These are phyloP conservation scores for Nomada lathburiana DNA, from an alignment of 2,888 invertebrate species.

Conservation along the genomic window DNA sequence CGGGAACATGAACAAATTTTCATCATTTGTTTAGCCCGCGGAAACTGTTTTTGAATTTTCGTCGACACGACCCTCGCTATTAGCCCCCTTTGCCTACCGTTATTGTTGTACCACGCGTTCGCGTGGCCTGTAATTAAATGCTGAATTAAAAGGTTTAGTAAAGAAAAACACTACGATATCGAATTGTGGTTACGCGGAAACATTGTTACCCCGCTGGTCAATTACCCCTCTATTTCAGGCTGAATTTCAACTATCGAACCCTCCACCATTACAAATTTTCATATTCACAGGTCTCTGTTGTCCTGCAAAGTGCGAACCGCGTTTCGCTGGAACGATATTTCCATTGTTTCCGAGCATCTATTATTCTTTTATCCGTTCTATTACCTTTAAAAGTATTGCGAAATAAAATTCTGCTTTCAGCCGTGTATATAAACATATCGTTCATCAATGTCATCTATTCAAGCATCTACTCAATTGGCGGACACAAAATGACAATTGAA, in stretches of 20 bases:
- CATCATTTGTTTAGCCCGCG: constrained; percentile 46
- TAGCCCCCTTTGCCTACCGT: neutral
- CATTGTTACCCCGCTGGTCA: neutral
- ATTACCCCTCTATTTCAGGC: neutral
- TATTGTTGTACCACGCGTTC: constrained; percentile 18
- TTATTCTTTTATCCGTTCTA: no score
- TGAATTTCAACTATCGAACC: neutral
- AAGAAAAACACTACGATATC: neutral
- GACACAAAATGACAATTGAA: no score
- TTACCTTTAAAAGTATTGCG: no score
- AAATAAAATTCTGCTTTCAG: no score
- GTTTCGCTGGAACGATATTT: no score
- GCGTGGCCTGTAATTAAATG: constrained; percentile 24
- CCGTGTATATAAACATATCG: no score
- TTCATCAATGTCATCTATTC: no score
- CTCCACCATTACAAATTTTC: no score
- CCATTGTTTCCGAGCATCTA: no score
- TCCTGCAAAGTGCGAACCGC: no score
- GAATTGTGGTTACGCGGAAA: constrained; percentile 1
- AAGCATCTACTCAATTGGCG: no score
- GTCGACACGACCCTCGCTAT: constrained; percentile 18
- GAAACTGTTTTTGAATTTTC: constrained; percentile 33
- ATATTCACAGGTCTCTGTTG: no score
- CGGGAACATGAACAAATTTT: constrained; percentile 39
- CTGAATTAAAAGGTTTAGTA: neutral